These are phyloP conservation scores for Pygathrix nemaeus DNA, from an alignment of 2,113 vertebrate species.

Conservation along the genomic window DNA sequence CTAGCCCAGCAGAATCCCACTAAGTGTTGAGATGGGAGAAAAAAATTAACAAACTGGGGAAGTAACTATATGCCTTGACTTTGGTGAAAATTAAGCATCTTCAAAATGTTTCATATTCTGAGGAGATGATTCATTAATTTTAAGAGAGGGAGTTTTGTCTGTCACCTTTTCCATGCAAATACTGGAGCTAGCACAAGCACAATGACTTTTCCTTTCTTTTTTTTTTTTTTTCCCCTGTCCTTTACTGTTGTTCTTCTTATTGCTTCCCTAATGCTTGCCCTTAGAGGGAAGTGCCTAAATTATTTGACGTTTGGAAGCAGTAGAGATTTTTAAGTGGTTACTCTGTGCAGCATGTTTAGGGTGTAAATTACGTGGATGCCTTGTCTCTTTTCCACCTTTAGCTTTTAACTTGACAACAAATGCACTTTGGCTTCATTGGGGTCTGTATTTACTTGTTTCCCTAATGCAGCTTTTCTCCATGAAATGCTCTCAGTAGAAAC, in stretches of 20 bases:
- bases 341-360: not conserved
- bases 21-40: not conserved
- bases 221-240: fast-evolving
- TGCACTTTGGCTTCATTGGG: constrained; percentile 44
- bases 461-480: constrained; percentile 74
- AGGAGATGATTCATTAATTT: constrained; percentile 42
- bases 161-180: not conserved
- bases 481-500: constrained; percentile 81
- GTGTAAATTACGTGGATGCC: not conserved
- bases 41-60: not conserved
- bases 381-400: constrained; percentile 60
- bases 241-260: not conserved
- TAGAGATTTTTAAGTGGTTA: not conserved
- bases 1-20: not conserved
- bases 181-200: not conserved
- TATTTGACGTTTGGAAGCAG: constrained; percentile 5
- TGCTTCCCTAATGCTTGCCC: not conserved
- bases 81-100: not conserved
- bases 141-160: not conserved
- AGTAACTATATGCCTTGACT: not conserved
- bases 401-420: constrained; percentile 67
- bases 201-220: not conserved
- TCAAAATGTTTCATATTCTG: not conserved
- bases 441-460: constrained; percentile 72
- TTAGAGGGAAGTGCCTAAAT: not conserved